Evolutionary conservation across 2,888 invertebrate genomes (phyloP), one percentile per base, ranked within the genome.

Genomic region (Machimus atricapillus): DNA sequence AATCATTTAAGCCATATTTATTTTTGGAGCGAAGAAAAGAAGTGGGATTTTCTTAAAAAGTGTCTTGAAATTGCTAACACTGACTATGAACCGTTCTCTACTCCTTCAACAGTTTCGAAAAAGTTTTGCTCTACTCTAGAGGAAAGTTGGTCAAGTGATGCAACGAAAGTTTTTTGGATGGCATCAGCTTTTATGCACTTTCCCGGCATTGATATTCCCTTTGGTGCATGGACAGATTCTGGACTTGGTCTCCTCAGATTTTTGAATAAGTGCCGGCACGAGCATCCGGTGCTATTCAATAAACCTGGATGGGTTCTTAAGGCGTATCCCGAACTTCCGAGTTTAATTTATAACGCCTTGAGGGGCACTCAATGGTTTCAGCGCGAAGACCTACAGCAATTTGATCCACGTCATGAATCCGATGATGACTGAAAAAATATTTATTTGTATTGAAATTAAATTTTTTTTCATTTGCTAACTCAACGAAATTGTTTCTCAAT

Each of bases 11-110:
- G 92, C 74, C 92, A 92, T 86, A 90, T 92, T 12, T 91, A 90
- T 87, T 92, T 92, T 89, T 92, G 92, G 92, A 90, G 90, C 8
- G 89, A 87, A 27, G 88, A 89, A 8, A 89, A 89, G 81, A 89
- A 89, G 79, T 90, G 90, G 90, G 88, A 89, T 73, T 90, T 90
- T 83, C 86, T 90, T 23, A 85, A 89, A 77, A 88, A 89, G 1
- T 90, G 90, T 81, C 88, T 87, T 31, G 23, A 89, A 43, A 56
- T 86, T 34, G 23, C 79, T 12, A 86, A 86, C 66, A 78, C 66
- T 1, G 79, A 86, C 37, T 86, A 86, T 73, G 79, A 73, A 37
- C 78, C 78, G 0, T 12, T 79, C 9, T 37, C 40, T 31, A 52
- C 56, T 12, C 23, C 85, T 43, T 43, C 85, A 14, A 31, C 85